Percentiles rank a stretch among this genome's conserved stretches.
phyloP scores from a whole-genome alignment of 1,140 invertebrate genomes.

The Papilio machaon region DNA sequence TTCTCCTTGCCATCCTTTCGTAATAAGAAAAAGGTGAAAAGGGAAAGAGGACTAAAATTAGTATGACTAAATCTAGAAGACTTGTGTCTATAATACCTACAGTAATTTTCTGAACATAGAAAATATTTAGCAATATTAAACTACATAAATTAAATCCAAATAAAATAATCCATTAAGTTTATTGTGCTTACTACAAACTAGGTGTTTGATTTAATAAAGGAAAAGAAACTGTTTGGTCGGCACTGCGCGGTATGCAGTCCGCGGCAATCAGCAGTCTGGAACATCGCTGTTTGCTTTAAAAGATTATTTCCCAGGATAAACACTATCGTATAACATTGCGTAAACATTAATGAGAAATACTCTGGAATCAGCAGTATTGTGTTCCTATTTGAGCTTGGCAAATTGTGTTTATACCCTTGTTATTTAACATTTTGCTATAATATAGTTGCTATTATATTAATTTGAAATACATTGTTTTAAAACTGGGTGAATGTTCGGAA shows the following conservation, averaged over 20 bases:
- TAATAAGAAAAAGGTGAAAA: too few relatives aligned
- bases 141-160: too few relatives aligned
- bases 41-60: too few relatives aligned
- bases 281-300: conserved; percentile 27
- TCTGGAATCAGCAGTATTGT: background rate
- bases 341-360: conserved; percentile 22
- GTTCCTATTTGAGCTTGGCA: background rate
- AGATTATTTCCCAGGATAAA: conserved; percentile 32
- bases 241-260: background rate
- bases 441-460: background rate
- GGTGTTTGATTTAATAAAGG: background rate
- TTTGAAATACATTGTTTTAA: too few relatives aligned
- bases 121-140: too few relatives aligned
- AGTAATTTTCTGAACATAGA: too few relatives aligned
- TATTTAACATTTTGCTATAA: background rate
- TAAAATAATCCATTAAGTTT: too few relatives aligned
- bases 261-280: conserved; percentile 3
- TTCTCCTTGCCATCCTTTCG: too few relatives aligned
- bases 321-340: conserved; percentile 19
- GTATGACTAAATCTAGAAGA: too few relatives aligned
- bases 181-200: background rate
- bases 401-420: background rate
- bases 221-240: background rate
- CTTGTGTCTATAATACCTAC: too few relatives aligned
- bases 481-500: too few relatives aligned